These are phyloP conservation scores for Eurypyga helias DNA, from an alignment of 2,113 vertebrate species.

Conservation along the genomic window DNA sequence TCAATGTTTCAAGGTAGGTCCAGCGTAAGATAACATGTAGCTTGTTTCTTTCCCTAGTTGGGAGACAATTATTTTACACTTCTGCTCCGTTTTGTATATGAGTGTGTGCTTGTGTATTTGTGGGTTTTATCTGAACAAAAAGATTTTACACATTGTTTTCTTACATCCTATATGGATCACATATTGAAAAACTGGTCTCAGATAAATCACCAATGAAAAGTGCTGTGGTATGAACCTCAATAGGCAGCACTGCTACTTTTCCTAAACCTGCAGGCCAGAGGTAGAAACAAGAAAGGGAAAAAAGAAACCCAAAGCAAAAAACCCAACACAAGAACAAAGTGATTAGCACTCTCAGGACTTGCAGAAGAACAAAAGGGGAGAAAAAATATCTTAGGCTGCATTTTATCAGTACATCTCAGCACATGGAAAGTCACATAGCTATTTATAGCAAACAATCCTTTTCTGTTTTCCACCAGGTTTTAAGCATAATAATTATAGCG, in stretches of 20 bases:
- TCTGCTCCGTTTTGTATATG: not conserved
- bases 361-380: not conserved
- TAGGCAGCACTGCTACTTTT: not conserved
- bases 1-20: not conserved
- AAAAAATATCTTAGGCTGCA: not conserved
- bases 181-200: not conserved
- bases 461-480: not conserved
- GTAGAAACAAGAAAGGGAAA: not conserved
- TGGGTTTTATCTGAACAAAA: not conserved
- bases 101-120: not conserved
- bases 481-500: not conserved
- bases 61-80: not conserved
- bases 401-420: not conserved
- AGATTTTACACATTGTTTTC: not conserved
- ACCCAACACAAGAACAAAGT: not conserved
- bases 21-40: not conserved
- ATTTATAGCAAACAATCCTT: not conserved
- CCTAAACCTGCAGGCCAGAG: not conserved
- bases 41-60: not conserved
- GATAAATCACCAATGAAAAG: not conserved
- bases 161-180: not conserved
- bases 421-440: not conserved
- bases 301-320: no score
- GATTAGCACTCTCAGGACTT: not conserved
- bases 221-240: not conserved